These are phyloP conservation scores for Heteromurus nitidus DNA, from an alignment of 2,888 invertebrate species.

Conservation along the genomic window DNA sequence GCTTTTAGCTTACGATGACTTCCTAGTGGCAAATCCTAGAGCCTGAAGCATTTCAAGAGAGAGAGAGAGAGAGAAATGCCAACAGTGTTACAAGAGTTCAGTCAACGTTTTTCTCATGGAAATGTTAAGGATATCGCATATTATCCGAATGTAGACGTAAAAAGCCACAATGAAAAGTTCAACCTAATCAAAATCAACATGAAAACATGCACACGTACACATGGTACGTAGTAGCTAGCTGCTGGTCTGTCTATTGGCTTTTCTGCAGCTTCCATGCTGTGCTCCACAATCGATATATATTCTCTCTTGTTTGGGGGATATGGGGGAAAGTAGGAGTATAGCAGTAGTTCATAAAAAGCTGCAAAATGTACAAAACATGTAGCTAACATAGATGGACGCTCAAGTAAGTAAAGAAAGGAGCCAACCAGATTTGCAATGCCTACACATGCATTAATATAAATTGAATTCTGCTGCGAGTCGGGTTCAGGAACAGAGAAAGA, in stretches of 20 bases:
- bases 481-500: no score
- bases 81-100: slow-evolving; percentile 13
- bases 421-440: background rate
- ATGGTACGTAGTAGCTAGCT: background rate
- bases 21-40: background rate
- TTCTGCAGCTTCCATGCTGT: background rate
- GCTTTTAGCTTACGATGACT: background rate
- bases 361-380: no score
- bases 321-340: slow-evolving; percentile 11
- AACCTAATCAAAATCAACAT: slow-evolving; percentile 7
- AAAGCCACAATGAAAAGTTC: slow-evolving; percentile 22
- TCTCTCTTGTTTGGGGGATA: slow-evolving; percentile 14
- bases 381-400: no score
- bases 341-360: no score
- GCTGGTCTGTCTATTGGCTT: background rate
- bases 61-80: slow-evolving; percentile 43
- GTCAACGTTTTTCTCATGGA: background rate
- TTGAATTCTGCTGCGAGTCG: background rate
- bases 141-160: background rate
- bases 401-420: no score
- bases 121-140: background rate
- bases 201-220: background rate
- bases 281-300: slow-evolving; percentile 33
- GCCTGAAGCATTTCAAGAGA: no score
- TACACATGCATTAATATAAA: slow-evolving; percentile 8